phyloP scores from a whole-genome alignment of 2,113 vertebrate species.

The Melanerpes aurifrons region DNA sequence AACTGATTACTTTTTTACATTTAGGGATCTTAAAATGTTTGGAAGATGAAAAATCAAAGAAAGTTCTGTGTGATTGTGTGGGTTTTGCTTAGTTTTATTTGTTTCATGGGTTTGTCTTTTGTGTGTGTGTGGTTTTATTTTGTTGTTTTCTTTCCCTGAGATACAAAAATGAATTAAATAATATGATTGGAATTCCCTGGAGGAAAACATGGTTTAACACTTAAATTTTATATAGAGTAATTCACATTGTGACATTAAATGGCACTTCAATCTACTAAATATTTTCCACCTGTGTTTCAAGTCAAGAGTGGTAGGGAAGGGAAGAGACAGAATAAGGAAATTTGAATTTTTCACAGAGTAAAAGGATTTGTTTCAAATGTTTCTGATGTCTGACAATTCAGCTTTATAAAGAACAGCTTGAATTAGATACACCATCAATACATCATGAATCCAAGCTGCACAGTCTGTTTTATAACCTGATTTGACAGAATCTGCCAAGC shows the following conservation, averaged over 20 bases:
- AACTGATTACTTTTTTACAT: background rate
- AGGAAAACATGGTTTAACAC: background rate
- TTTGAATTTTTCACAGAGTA: background rate
- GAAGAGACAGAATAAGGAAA: background rate
- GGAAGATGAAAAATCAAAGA: background rate
- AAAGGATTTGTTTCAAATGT: background rate
- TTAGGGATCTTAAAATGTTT: background rate
- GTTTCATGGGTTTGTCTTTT: too few relatives aligned
- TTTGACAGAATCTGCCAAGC: background rate
- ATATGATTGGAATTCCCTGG: background rate
- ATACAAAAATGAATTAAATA: background rate
- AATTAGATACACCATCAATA: background rate
- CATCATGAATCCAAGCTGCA: background rate
- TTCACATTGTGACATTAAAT: background rate
- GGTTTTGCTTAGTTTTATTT: fast-evolving
- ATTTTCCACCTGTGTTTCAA: background rate
- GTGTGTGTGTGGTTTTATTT: too few relatives aligned
- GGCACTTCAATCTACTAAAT: background rate
- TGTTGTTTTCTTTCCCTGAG: background rate
- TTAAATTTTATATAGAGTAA: background rate
- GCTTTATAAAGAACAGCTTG: background rate
- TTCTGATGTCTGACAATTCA: background rate
- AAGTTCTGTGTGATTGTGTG: background rate
- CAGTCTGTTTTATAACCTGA: background rate
- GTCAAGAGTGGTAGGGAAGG: background rate